phyloP scores from a whole-genome alignment of 2,888 invertebrate genomes.

The Cryptocephalus moraei region DNA sequence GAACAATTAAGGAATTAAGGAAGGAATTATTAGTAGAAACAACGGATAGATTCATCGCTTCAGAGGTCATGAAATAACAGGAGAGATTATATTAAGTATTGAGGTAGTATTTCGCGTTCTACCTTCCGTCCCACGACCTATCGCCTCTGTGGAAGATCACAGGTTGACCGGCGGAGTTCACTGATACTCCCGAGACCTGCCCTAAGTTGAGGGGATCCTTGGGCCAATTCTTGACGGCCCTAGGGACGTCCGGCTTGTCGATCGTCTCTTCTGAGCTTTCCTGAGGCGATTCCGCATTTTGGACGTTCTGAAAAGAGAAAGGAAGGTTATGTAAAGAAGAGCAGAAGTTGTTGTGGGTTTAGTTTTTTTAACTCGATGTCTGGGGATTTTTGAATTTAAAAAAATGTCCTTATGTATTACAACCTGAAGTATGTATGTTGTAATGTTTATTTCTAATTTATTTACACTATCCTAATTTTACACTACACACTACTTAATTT shows the following conservation, averaged over 20 bases:
- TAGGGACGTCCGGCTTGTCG: conserved; percentile 52
- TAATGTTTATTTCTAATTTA: too few species aligned
- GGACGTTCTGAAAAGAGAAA: conserved; percentile 8
- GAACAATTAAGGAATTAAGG: too few species aligned
- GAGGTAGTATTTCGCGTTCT: too few species aligned
- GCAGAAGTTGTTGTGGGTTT: conserved; percentile 6
- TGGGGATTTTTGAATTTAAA: not conserved
- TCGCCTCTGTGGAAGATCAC: conserved; percentile 79
- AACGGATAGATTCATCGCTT: too few species aligned
- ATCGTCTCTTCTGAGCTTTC: conserved; percentile 7
- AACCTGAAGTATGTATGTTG: too few species aligned
- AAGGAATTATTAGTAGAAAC: too few species aligned
- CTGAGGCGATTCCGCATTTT: conserved; percentile 6
- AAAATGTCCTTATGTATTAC: too few species aligned
- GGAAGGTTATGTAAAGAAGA: not conserved
- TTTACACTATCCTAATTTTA: too few species aligned
- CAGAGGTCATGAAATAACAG: too few species aligned
- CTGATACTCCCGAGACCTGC: conserved; percentile 77
- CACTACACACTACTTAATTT: too few species aligned
- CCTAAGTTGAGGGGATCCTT: conserved; percentile 56
- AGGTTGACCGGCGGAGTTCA: conserved; percentile 67
- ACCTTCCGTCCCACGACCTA: conserved; percentile 68
- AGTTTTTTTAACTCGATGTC: too few species aligned
- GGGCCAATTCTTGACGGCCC: conserved; percentile 51
- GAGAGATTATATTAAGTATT: too few species aligned